Evolutionary conservation across 2,888 invertebrate species (phyloP).

Genomic region (Drosophila incognita): DNA sequence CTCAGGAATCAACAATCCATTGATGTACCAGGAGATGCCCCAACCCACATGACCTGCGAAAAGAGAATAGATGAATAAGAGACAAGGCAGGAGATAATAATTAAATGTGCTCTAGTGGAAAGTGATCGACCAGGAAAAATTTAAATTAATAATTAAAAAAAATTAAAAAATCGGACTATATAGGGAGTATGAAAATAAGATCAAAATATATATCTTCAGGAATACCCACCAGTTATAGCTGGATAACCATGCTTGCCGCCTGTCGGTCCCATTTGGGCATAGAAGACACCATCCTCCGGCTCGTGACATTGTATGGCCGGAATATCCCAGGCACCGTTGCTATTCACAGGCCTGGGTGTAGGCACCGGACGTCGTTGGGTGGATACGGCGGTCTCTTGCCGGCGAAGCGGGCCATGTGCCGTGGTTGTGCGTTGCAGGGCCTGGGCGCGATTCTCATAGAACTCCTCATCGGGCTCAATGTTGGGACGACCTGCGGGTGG

Average conservation of each 20-base stretch:
- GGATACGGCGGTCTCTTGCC: slow-evolving; percentile 60
- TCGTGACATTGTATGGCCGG: slow-evolving; percentile 95
- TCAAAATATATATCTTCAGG: not conserved
- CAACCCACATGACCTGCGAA: slow-evolving; percentile 94
- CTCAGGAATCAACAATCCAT: slow-evolving; percentile 96
- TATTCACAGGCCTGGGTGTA: slow-evolving; percentile 88
- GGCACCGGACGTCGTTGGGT: slow-evolving; percentile 84
- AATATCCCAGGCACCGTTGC: slow-evolving; percentile 91
- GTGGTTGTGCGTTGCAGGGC: slow-evolving; percentile 75
- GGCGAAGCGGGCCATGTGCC: slow-evolving; percentile 51
- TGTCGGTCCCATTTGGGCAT: slow-evolving; percentile 97
- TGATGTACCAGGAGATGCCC: slow-evolving; percentile 98
- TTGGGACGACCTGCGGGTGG: slow-evolving; percentile 68
- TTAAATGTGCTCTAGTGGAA: not conserved
- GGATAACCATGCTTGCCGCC: slow-evolving; percentile 95
- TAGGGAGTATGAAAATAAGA: no score
- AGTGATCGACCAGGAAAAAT: no score
- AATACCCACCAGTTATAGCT: slow-evolving; percentile 91
- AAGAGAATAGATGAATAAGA: not conserved
- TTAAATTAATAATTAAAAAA: no score
- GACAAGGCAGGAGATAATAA: no score
- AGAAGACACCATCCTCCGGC: slow-evolving; percentile 95
- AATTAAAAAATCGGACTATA: no score
- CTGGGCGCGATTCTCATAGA: slow-evolving; percentile 72
- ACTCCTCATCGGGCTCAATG: slow-evolving; percentile 66